Base-by-base conservation (phyloP, 2,797 vertebrate species). In the Aulostomus chinensis region DNA sequence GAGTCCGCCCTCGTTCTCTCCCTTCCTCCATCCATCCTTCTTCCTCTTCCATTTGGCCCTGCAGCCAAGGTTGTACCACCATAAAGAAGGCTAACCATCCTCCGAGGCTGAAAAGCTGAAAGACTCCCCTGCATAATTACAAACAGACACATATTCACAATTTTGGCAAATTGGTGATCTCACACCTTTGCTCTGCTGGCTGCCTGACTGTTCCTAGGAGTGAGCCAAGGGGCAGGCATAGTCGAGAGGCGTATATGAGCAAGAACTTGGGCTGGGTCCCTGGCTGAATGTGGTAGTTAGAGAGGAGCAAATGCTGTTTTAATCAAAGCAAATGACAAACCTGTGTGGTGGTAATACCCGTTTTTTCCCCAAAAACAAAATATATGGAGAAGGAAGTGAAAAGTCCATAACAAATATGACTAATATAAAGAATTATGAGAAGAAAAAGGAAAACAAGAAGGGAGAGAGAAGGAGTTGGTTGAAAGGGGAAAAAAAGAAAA, bases 81-180 rank as follows among this genome's bases (percentile, higher is more conserved):
- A 51, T 47, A 76, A 76, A 72, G 62, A 49, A 83, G 73, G 49
- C 53, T 78, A 47, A 54, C 70, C 68, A 60, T 59, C 49, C 64
- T 68, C 52, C 72, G 61, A 36, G 42, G 65, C 61, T 46, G 46
- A 61, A 46, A 54, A 40, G 46, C 65, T 63, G 37, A 45, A 65
- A 75, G 66, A 49, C 68, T 73, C 67, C 74, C 47, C 61, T 64
- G 69, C 42, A 4, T 78, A 69, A 84, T 80, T 76, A 72, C 65
- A 81, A 73, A 71, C 78, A 72, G 48, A 56, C 48, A 59, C 67
- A 73, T 30, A 65, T 58, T 68, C 59, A 74, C 45, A 15, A 51
- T 70, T 73, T 66, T 78, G 75, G 82, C 75, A 75, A 80, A 78
- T 62, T 69, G 72, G 60, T 70, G 72, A 81, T 71, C 58, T 83